These are phyloP conservation scores for Rhagologus leucostigma DNA, from an alignment of 2,113 vertebrate genomes.

Conservation along the genomic window DNA sequence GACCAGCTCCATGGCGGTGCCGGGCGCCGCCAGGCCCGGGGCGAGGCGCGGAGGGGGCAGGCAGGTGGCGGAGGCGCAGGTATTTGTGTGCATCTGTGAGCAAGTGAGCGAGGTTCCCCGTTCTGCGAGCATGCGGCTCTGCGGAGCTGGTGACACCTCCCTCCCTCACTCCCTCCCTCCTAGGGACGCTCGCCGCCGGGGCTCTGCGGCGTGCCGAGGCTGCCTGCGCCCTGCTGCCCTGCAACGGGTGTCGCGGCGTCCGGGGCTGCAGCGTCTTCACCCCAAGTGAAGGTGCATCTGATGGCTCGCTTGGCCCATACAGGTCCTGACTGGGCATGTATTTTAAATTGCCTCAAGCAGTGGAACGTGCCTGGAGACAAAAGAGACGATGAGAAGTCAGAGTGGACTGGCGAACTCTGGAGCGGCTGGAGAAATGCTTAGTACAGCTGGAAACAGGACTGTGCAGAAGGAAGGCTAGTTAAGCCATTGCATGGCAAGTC, in stretches of 20 bases:
- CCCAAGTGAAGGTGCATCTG: not conserved
- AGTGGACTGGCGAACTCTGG: not conserved
- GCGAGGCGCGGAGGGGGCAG: fast-evolving
- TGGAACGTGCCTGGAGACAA: not conserved
- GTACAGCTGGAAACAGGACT: not conserved
- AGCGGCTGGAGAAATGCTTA: not conserved
- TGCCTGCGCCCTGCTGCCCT: not conserved
- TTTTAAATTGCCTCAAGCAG: not conserved
- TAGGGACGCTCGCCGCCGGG: not conserved
- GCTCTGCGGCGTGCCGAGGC: not conserved
- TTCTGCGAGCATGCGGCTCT: not conserved
- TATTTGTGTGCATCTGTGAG: not conserved
- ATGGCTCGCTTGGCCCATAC: fast-evolving
- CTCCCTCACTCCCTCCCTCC: not conserved
- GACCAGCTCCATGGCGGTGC: not conserved
- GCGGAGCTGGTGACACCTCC: not conserved
- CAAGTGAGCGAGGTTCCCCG: not conserved
- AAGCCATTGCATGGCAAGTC: not conserved
- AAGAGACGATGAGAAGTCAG: not conserved
- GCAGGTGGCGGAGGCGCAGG: not conserved
- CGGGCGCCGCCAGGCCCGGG: not conserved
- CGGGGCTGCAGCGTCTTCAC: not conserved
- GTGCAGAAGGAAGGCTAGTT: not conserved
- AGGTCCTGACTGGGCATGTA: not conserved
- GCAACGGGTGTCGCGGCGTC: not conserved